Percentiles rank a stretch among this genome's conserved stretches.
phyloP scores from a whole-genome alignment of 2,113 vertebrate species.

The Theropithecus gelada region DNA sequence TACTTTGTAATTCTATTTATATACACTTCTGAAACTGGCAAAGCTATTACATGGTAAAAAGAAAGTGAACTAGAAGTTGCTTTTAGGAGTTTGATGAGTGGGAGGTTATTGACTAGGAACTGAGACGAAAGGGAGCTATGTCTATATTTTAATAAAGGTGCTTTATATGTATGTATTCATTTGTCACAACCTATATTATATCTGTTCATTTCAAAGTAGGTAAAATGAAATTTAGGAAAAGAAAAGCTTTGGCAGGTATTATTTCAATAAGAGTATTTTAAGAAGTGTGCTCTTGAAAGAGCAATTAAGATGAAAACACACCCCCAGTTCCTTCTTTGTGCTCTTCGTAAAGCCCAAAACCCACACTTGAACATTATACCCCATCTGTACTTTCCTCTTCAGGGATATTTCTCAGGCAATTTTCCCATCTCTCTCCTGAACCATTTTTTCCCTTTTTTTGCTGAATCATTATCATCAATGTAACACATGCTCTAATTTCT shows the following conservation, averaged over 20 bases:
- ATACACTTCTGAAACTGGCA: not conserved
- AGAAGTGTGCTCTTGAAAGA: not conserved
- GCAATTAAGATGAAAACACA: not conserved
- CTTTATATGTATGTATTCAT: not conserved
- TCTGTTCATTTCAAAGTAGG: not conserved
- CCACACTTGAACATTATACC: not conserved
- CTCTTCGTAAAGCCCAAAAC: not conserved
- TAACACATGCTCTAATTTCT: not conserved
- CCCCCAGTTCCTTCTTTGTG: not conserved
- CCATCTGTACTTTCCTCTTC: not conserved
- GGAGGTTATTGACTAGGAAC: not conserved
- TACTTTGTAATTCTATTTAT: not conserved
- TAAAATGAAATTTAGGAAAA: not conserved
- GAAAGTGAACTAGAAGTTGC: not conserved
- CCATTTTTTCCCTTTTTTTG: accelerated
- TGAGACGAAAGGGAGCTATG: not conserved
- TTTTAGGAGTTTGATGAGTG: not conserved
- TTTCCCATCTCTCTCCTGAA: not conserved
- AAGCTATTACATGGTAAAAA: not conserved
- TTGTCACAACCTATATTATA: not conserved
- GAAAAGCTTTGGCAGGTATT: not conserved
- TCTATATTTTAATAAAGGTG: not conserved
- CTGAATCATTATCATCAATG: not conserved
- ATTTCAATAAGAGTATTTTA: not conserved
- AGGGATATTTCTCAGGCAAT: not conserved